Conservation (phyloP, 2,113 vertebrate genomes). For the Pollachius pollachius region DNA sequence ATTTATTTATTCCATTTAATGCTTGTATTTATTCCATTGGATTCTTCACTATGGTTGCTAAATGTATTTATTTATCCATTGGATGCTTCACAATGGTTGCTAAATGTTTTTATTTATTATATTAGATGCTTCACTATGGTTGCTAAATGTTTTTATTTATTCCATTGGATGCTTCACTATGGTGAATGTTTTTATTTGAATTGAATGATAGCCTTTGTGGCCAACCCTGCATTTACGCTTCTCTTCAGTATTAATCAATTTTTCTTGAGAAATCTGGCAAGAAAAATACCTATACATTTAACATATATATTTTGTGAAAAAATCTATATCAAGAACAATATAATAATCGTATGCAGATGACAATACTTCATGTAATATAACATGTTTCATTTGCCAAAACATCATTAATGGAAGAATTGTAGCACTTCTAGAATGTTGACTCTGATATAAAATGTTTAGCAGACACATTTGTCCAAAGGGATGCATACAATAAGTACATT, state of each 20-base stretch:
- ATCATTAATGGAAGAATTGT: background rate
- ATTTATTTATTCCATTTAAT: constrained; percentile 8
- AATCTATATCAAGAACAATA: constrained; percentile 48
- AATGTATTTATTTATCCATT: too few relatives aligned
- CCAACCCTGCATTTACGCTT: constrained; percentile 33
- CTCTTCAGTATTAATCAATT: constrained; percentile 46
- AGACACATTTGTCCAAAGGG: background rate
- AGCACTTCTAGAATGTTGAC: background rate
- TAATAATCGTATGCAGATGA: constrained; percentile 6
- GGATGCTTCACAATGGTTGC: too few relatives aligned
- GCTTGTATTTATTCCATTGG: too few relatives aligned
- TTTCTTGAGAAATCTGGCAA: constrained; percentile 41
- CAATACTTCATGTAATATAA: constrained; percentile 18
- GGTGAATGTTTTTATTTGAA: constrained; percentile 25
- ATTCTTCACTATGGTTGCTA: too few relatives aligned
- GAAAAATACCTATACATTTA: constrained; percentile 33
- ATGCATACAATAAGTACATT: too few relatives aligned
- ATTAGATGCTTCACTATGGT: constrained; percentile 16
- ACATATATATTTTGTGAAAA: constrained; percentile 63
- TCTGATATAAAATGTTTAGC: constrained; percentile 1
- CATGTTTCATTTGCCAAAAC: background rate
- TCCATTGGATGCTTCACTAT: constrained; percentile 22
- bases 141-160: constrained; percentile 30
- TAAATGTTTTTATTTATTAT: constrained; percentile 9
- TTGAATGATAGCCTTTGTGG: constrained; percentile 28